phyloP scores from a whole-genome alignment of 2,113 vertebrate species.

The Hydrolagus affinis region DNA sequence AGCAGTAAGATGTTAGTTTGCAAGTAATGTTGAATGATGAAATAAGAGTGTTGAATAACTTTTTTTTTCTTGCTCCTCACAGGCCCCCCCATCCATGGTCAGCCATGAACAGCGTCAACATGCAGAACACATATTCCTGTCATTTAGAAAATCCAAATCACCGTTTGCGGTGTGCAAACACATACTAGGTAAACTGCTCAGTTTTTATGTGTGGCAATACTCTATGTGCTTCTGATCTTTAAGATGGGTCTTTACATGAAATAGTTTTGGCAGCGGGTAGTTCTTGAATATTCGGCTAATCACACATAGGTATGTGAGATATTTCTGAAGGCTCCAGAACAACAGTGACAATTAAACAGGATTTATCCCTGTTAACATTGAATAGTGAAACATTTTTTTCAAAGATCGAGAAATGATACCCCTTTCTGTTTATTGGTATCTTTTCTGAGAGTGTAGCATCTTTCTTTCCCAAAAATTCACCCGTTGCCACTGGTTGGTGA shows the following conservation, averaged over 20 bases:
- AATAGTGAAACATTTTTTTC: no score
- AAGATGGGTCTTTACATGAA: background rate
- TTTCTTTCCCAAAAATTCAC: no score
- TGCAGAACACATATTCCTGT: constrained; percentile 94
- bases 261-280: no score
- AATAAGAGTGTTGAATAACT: background rate
- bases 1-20: no score
- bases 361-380: no score
- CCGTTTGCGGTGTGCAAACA: constrained; percentile 97
- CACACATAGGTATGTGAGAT: no score
- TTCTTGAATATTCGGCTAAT: no score
- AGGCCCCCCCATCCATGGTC: constrained; percentile 98
- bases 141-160: constrained; percentile 96
- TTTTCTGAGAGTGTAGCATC: no score
- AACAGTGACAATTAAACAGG: no score
- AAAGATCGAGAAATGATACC: no score
- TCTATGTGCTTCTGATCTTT: background rate
- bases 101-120: constrained; percentile 93
- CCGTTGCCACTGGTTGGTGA: background rate
- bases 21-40: background rate
- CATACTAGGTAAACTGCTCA: constrained; percentile 76
- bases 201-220: constrained; percentile 3
- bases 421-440: no score
- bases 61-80: constrained; percentile 38
- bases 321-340: no score